Percentiles rank a stretch among this genome's conserved stretches.
phyloP scores from a whole-genome alignment of 30 jellyfish, hydroid and myxozoan genomes.

The Rhopilema esculentum region DNA sequence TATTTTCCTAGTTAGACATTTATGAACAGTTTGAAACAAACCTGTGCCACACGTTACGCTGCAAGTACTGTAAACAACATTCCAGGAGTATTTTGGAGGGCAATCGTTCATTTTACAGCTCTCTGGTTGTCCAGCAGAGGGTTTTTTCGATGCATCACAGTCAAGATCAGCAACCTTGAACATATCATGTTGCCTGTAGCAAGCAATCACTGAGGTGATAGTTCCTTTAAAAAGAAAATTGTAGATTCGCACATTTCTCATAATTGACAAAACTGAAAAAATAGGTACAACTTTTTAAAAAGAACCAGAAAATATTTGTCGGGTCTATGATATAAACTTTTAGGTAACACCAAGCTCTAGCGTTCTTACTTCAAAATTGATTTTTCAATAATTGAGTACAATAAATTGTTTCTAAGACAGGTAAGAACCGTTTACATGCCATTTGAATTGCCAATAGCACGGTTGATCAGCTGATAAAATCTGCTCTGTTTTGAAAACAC shows the following conservation, averaged over 20 bases:
- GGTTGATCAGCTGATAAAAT: too few relatives aligned
- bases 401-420: too few relatives aligned
- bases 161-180: conserved; percentile 1
- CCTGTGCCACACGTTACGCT: conserved; percentile 77
- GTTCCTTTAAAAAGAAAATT: conserved; percentile 13
- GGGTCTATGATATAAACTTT: too few relatives aligned
- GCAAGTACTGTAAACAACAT: conserved; percentile 59
- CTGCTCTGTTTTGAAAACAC: too few relatives aligned
- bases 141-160: conserved; percentile 45
- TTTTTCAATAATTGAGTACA: too few relatives aligned
- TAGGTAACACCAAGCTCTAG: too few relatives aligned
- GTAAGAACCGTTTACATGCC: too few relatives aligned
- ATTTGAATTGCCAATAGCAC: too few relatives aligned
- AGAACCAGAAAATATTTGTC: too few relatives aligned
- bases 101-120: conserved; percentile 62
- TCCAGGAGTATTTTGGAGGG: conserved; percentile 70
- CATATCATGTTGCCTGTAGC: conserved; percentile 6
- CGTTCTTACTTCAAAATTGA: too few relatives aligned
- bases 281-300: neutral
- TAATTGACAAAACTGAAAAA: neutral
- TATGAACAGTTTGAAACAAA: neutral
- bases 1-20: too few relatives aligned
- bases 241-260: neutral
- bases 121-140: conserved; percentile 28
- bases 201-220: neutral